Evolutionary conservation across 2,888 invertebrate genomes (phyloP), one percentile per base, ranked within the genome.

Genomic region (Amiota mariae): DNA sequence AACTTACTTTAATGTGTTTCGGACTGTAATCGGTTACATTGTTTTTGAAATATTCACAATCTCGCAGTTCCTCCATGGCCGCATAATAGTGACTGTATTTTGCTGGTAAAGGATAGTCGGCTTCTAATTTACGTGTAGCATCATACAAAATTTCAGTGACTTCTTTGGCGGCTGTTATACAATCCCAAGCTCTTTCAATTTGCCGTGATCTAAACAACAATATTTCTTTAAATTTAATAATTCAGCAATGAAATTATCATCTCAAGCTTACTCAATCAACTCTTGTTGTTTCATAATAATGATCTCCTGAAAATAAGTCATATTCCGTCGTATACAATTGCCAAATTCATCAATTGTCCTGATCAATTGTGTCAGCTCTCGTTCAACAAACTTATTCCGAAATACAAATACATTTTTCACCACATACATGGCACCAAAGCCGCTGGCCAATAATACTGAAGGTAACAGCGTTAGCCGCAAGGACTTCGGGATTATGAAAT

Each of bases 251-350:
- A 63, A 12, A 11, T n/a, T n/a, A n/a, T n/a, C n/a, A 49, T 13
- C 4, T 47, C 11, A 4, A 1, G 74, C 80, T 78, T 77, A 89
- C 89, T 89, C 89, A 63, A 89, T 87, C 3, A 87, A 79, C 57
- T 88, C 88, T 3, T 85, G 85, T 46, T 88, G 86, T 59, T 89
- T 89, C 86, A 90, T 88, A 2, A 88, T 85, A 46, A 87, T 85
- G 13, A 88, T 87, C 78, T 90, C 90, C 75, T 88, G 89, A 70
- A 90, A 89, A 75, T 90, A 90, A 0, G 87, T 87, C 85, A 89
- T 88, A 76, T 88, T 89, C 24, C 89, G 86, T 2, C 88, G 84
- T 48, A 90, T 86, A 71, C 88, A 88, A 75, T 88, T 89, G 24
- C 90, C 89, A 78, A 89, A 90, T 48, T 87, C 87, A 78, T 90